These are phyloP conservation scores for Romanogobio albipinnatus DNA, from an alignment of 2,113 vertebrate species.

Conservation along the genomic window DNA sequence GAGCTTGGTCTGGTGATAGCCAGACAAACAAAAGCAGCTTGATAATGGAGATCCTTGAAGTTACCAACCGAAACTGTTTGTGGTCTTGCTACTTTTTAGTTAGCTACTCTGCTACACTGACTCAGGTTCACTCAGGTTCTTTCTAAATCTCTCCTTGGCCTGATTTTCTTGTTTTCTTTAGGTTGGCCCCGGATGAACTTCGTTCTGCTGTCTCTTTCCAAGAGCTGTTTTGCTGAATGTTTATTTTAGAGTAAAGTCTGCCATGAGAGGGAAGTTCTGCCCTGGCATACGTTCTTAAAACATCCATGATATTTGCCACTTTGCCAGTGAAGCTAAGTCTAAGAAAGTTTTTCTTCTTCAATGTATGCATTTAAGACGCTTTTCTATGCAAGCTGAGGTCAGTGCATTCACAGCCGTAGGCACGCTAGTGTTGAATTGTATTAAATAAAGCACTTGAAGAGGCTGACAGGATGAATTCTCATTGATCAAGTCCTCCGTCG, in stretches of 20 bases:
- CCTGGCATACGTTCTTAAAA: neutral
- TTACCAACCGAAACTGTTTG: neutral
- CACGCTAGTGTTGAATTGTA: neutral
- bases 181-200: neutral
- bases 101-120: neutral
- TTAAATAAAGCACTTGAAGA: constrained; percentile 18
- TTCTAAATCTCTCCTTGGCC: neutral
- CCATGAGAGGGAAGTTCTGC: neutral
- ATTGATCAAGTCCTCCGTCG: neutral
- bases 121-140: neutral
- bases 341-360: neutral
- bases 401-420: neutral
- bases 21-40: too few species aligned
- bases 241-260: neutral
- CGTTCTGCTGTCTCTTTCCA: neutral
- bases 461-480: neutral
- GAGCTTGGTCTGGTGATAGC: too few species aligned
- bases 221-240: neutral
- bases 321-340: neutral
- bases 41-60: neutral
- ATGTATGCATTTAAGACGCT: neutral
- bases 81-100: neutral
- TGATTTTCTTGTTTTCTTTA: neutral
- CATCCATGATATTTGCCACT: neutral
- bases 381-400: neutral